Evolutionary conservation across 2,113 vertebrate species (phyloP), one percentile per base, ranked within the genome.

Genomic region (Antennarius striatus): DNA sequence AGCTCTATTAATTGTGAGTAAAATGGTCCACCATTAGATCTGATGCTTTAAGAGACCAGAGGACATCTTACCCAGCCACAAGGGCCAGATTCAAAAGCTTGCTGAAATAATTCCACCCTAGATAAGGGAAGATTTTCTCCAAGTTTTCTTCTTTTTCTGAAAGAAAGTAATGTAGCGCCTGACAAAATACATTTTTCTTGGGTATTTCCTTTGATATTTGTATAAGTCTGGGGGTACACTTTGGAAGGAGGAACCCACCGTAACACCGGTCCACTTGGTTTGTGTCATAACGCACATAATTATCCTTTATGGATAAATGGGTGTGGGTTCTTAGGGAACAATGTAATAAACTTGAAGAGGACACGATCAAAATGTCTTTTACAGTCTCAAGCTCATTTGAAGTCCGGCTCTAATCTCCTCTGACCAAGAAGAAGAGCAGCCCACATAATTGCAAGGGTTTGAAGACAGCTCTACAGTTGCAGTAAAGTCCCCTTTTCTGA

Each of bases 341-440:
- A 45, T 62, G 40, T 61, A 59, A 66, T 64, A 56, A 45, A 78
- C 29, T 29, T 42, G 39, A 73, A 73, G 29, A 60, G 28, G 43
- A 30, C 36, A 43, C 54, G 56, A 64, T 65, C 30, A 76, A 77
- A 81, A 68, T 4, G 8, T 56, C n/a, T 43, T 71, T 16, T 40
- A 49, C 3, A 54, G 51, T n/a, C 59, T 52, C 70, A 55, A 30
- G 67, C 60, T 72, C 66, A 90, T 91, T 88, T 92, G 93, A 94
- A 90, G 93, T 90, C 87, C 91, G 90, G 92, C 92, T 95, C 91
- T 95, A 94, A 97, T 96, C 93, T 95, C 91, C 91, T 91, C 89
- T 91, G 89, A 91, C 91, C 82, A 88, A 90, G 90, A 91, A 83
- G 86, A 94, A 89, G 89, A 68, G 51, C 30, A 65, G 47, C 90